phyloP scores from a whole-genome alignment of 1,140 invertebrate species.

The Drosophila novamexicana region DNA sequence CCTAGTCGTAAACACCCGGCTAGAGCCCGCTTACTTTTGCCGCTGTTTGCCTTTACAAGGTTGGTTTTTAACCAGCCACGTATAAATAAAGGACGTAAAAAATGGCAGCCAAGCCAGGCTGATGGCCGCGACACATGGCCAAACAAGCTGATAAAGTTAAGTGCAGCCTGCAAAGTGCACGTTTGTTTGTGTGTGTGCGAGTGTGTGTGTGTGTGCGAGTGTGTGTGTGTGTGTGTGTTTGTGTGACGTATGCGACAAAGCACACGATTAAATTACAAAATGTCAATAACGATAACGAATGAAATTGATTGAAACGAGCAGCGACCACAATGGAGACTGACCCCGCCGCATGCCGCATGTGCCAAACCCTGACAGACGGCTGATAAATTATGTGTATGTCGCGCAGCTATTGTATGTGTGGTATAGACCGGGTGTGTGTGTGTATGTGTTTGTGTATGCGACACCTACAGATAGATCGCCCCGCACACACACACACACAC shows the following conservation, averaged over 20 bases:
- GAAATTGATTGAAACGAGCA: conserved; percentile 80
- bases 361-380: conserved; percentile 33
- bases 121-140: conserved; percentile 25
- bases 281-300: conserved; percentile 79
- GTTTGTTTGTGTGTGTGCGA: conserved; percentile 7
- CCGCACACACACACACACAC: not conserved
- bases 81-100: conserved; percentile 25
- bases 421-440: conserved; percentile 1
- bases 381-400: conserved; percentile 70
- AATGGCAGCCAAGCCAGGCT: conserved; percentile 11
- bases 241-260: conserved; percentile 64
- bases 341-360: conserved; percentile 1
- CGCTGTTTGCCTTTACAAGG: not conserved
- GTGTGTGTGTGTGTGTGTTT: not conserved
- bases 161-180: conserved; percentile 50
- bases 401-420: conserved; percentile 13
- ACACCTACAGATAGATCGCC: conserved; percentile 57
- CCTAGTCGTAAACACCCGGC: no score
- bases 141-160: conserved; percentile 77
- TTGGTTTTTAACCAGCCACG: conserved; percentile 3
- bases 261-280: conserved; percentile 76
- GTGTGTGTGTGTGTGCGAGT: conserved; percentile 20
- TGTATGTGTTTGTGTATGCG: conserved; percentile 33
- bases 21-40: not conserved
- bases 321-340: conserved; percentile 51